Evolutionary conservation across 30 jellyfish, hydroid and myxozoan genomes (phyloP), one percentile per base, ranked within the genome.

Genomic region (Nemopilema nomurai): DNA sequence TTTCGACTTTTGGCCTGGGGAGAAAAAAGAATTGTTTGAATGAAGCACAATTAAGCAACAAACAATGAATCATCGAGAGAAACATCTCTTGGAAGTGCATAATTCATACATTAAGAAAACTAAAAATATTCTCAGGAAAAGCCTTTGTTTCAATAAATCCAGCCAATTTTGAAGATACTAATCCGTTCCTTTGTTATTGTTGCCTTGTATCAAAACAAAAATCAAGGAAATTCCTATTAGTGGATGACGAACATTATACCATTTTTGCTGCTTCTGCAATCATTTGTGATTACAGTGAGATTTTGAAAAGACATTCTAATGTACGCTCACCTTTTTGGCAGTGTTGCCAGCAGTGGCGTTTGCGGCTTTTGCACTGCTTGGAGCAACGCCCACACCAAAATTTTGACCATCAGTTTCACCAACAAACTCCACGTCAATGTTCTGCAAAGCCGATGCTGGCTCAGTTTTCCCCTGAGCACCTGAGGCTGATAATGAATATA

Each of bases 321-420:
- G 13, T 33, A 6, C 28, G 17, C 88, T 51, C 86, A 94, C 99
- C 95, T 89, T 94, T 64, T 80, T 85, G 0, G 96, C 66, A 65
- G 63, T 76, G 84, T 66, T 86, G 16, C 87, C 67, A 19, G 92
- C 64, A 9, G 95, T 22, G 1, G 87, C 63, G 17, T 68, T 67
- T 18, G 87, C 90, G 19, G 95, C 89, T 65, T 89, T 94, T 4
- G 93, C 96, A 69, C 88, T 62, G 67, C 69, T 86, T 29, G 94
- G 91, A 0, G 96, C 96, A 25, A 83, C 92, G 4, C 99, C 99
- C 22, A 94, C 92, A 23, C 97, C 92, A 73, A 94, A 94, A 20
- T 90, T 85, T 67, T 89, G 93, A 13, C 97, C 99, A 65, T 94
- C 99, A 67, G 94, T 71, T 62, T 88, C 97, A 62, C 99, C 99